Conservation (phyloP, 2,888 invertebrate genomes). For the Lycophotia porphyrea region DNA sequence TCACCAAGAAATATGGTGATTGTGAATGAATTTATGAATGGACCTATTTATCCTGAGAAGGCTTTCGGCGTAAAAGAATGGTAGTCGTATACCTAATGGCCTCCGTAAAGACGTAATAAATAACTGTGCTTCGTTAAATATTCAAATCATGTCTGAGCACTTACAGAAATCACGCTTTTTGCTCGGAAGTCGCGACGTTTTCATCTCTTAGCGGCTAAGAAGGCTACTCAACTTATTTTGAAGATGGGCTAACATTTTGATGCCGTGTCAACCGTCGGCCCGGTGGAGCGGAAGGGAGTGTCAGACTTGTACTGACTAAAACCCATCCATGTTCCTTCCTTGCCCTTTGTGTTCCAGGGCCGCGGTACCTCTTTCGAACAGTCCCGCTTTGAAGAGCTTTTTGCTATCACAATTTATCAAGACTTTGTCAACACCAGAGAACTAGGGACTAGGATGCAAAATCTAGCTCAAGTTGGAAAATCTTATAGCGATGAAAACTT, state of each 20-base stretch:
- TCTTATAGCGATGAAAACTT: no score
- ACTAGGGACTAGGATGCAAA: no score
- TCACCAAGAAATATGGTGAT: neutral
- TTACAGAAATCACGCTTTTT: constrained; percentile 9
- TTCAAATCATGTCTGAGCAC: constrained; percentile 39
- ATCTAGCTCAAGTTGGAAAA: no score
- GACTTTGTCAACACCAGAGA: neutral
- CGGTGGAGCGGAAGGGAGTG: no score
- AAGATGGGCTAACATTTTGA: neutral
- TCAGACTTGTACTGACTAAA: no score
- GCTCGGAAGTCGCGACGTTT: neutral
- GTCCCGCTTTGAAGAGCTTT: neutral
- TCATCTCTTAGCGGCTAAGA: neutral
- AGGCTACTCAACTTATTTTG: neutral
- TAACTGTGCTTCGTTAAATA: constrained; percentile 30
- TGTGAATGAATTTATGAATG: constrained; percentile 22
- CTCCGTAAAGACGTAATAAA: neutral
- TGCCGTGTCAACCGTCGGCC: neutral
- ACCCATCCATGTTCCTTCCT: no score
- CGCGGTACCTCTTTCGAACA: no score
- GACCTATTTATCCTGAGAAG: neutral
- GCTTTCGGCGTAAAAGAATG: constrained; percentile 19
- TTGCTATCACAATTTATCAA: neutral
- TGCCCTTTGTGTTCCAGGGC: no score
- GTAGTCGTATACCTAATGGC: constrained; percentile 31